Evolutionary conservation across 2,888 invertebrate genomes (phyloP).

Genomic region (Limenitis camilla): DNA sequence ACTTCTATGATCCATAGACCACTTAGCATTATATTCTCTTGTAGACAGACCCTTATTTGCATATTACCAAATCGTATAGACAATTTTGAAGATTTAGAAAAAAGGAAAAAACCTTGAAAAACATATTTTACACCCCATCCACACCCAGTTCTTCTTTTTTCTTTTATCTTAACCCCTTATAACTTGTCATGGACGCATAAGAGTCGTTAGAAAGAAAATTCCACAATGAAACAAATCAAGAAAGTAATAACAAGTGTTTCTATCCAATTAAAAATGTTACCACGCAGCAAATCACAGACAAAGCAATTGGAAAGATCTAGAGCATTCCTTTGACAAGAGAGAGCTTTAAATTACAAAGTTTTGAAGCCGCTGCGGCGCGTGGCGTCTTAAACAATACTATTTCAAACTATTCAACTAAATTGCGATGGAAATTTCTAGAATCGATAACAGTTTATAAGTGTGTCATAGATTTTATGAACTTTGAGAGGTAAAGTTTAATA

Average conservation of each 20-base stretch:
- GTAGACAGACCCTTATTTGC: too few species aligned
- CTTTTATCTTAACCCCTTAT: too few species aligned
- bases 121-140: too few species aligned
- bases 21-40: too few species aligned
- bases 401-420: slow-evolving; percentile 13
- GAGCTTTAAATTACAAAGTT: slow-evolving; percentile 11
- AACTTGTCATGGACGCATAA: too few species aligned
- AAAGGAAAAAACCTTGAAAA: too few species aligned
- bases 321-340: slow-evolving; percentile 9
- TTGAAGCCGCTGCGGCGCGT: slow-evolving; percentile 1
- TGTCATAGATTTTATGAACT: slow-evolving; percentile 5
- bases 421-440: slow-evolving; percentile 13
- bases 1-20: too few species aligned
- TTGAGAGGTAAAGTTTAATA: neutral
- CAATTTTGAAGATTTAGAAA: too few species aligned
- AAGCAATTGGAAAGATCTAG: slow-evolving; percentile 7
- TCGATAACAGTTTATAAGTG: slow-evolving; percentile 13
- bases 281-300: slow-evolving; percentile 11
- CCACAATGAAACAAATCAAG: neutral
- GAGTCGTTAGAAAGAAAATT: neutral
- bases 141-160: too few species aligned
- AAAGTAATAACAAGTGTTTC: slow-evolving; percentile 3
- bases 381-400: slow-evolving; percentile 14
- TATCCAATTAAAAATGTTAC: slow-evolving; percentile 14
- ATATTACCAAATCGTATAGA: too few species aligned